Evolutionary conservation across 2,888 invertebrate genomes (phyloP), one percentile per base, ranked within the genome.

Genomic region (Peribatodes rhomboidaria): DNA sequence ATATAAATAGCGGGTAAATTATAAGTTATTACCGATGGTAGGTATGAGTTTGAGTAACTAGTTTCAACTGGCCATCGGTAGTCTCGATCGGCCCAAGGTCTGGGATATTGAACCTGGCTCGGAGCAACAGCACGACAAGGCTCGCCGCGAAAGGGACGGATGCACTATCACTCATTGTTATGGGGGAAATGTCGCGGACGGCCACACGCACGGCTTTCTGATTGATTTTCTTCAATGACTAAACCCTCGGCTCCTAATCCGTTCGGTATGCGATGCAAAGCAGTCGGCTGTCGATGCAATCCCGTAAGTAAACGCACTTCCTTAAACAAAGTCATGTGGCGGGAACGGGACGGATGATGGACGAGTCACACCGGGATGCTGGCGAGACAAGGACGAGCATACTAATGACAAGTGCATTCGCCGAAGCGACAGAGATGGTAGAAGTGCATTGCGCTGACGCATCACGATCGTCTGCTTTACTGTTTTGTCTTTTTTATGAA

Each of bases 51-150:
- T 79, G 76, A 84, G 85, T 83, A 86, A 92, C 90, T 90, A 90
- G 91, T 90, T 92, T 85, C 70, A 83, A 84, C 84, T 84, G 87
- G 80, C 79, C 84, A 80, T 80, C 68, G 83, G 84, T 84, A 82
- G 84, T 85, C 86, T 86, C 88, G 88, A 83, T 85, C 90, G 89
- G 85, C 75, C 87, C 91, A 92, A 91, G 92, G 92, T 88, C 91
- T 92, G 92, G 92, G 90, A 91, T 92, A 88, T 92, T 92, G 92
- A 93, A 92, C 92, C 87, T 91, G 87, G 78, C 86, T 66, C 87
- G 87, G 89, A 83, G 87, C 90, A 87, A 88, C 86, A 86, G 87
- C 88, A 87, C 88, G 81, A 76, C 87, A 83, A 89, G 88, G 86
- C 81, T 85, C 84, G 88, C 85, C 83, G 87, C 81, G 90, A 89